A percentile compares a stretch with the other conserved stretches of the same genome.
Evolutionary conservation across 2,888 invertebrate species (phyloP).

Genomic region (Acanthosepion esculentum): DNA sequence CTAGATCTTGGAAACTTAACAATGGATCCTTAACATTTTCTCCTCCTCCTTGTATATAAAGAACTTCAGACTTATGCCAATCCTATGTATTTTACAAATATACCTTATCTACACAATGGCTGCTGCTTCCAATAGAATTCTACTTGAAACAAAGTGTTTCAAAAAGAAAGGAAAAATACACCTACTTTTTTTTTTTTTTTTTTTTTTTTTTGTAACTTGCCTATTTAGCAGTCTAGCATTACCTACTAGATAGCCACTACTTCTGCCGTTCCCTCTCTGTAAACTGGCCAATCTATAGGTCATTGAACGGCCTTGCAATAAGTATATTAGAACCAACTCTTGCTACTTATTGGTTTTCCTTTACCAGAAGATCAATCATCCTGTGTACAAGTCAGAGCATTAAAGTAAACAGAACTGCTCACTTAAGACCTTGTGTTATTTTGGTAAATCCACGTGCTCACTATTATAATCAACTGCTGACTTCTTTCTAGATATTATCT

Average conservation of each 20-base stretch:
- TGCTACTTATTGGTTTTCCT: too few relatives aligned
- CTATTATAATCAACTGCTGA: too few relatives aligned
- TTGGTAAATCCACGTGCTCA: background rate
- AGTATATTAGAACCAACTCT: too few relatives aligned
- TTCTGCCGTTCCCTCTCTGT: background rate
- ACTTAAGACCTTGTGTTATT: background rate
- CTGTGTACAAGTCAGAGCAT: too few relatives aligned
- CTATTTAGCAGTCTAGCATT: background rate
- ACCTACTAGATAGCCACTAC: too few relatives aligned
- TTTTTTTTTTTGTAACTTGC: background rate
- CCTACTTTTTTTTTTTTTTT: background rate
- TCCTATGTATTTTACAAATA: background rate
- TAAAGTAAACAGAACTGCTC: too few relatives aligned
- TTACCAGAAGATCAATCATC: too few relatives aligned
- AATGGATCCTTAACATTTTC: background rate
- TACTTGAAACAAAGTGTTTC: background rate
- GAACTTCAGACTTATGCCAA: background rate
- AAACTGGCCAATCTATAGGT: too few relatives aligned
- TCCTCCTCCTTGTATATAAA: background rate
- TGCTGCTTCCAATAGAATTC: background rate
- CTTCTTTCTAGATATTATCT: too few relatives aligned
- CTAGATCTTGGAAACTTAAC: background rate
- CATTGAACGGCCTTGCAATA: too few relatives aligned
- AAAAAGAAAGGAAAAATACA: background rate
- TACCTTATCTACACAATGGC: background rate